Base-by-base conservation (phyloP, 2,113 vertebrate genomes). In the Loxodonta africana region DNA sequence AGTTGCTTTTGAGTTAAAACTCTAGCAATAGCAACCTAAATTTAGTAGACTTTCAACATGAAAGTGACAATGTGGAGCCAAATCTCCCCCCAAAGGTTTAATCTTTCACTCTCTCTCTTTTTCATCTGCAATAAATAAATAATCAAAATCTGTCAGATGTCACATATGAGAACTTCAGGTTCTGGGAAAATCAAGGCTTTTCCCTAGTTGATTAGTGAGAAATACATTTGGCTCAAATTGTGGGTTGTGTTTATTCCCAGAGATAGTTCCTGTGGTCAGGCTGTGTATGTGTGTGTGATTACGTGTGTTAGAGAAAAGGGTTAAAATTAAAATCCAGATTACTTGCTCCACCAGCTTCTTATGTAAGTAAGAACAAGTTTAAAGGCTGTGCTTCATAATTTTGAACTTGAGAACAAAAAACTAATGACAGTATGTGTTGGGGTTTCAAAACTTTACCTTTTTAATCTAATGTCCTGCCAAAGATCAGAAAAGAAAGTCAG, bases 1-100 rank as follows among this genome's bases (percentile, higher is more conserved):
- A 76, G 8, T 74, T 44, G 11, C 6, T 89, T 93, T 92, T 92
- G 41, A 96, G 87, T 96, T 96, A 94, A 91, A 96, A 25, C 21
- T 84, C 17, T 63, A 92, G 76, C 12, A 87, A 83, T 83, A 93
- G 28, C 10, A 95, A 83, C 23, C 21, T 84, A 83, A 15, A 4
- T 95, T 92, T 94, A 90, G 73, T 87, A 93, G 25, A 57, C 0
- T 11, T 74, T 96, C 62, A 82, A 1, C 33, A 86, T 65, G 87
- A 63, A 95, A 93, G 33, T 48, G 57, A 84, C 71, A 92, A 12
- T 63, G 1, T 26, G 46, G 62, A 92, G 3, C 37, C 37, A 86
- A 67, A 26, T 94, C 3, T 86, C 18, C 89, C 44, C 37, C 63
- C 6, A 83, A 82, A 92, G 25, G 14, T 73, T 91, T 94, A 51